Evolutionary conservation across 2,113 vertebrate genomes (phyloP).

Genomic region (Salvelinus fontinalis): DNA sequence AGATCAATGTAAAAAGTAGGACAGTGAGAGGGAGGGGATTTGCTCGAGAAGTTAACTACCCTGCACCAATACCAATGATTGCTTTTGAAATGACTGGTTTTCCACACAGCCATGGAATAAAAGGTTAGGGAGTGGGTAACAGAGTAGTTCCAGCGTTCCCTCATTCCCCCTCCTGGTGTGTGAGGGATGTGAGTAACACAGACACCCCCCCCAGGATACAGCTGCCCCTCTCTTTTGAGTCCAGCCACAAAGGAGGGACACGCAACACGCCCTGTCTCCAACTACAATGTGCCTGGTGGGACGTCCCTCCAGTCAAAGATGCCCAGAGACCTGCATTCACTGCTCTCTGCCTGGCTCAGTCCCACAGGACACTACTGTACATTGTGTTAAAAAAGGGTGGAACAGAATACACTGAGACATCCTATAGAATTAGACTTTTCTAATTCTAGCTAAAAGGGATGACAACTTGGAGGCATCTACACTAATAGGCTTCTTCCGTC

Average conservation of each 20-base stretch:
- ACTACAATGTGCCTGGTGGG: too few relatives aligned
- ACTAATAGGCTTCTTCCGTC: not conserved
- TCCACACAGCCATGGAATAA: slow-evolving; percentile 14
- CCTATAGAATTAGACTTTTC: too few relatives aligned
- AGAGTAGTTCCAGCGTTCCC: slow-evolving; percentile 39
- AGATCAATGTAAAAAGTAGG: slow-evolving; percentile 11
- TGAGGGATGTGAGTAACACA: slow-evolving; percentile 52
- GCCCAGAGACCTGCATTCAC: too few relatives aligned
- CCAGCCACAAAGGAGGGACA: too few relatives aligned
- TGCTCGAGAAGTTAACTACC: slow-evolving; percentile 25
- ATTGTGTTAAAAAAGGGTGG: slow-evolving; percentile 39
- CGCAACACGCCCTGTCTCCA: too few relatives aligned
- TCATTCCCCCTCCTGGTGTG: slow-evolving; percentile 38
- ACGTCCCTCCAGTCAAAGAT: too few relatives aligned
- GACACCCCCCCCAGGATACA: slow-evolving; percentile 32
- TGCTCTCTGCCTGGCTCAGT: too few relatives aligned
- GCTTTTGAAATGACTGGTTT: slow-evolving; percentile 23
- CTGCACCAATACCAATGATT: too few relatives aligned
- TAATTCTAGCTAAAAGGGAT: not conserved
- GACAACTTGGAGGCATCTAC: not conserved
- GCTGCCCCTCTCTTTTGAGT: too few relatives aligned
- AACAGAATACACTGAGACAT: not conserved
- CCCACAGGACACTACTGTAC: too few relatives aligned
- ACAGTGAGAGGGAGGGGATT: slow-evolving; percentile 15
- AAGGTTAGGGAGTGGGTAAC: slow-evolving; percentile 19